A percentile compares a stretch with the other conserved stretches of the same genome.
These are phyloP conservation scores for Alviniconcha strummeri DNA, from an alignment of 2,888 invertebrate species.

Conservation along the genomic window DNA sequence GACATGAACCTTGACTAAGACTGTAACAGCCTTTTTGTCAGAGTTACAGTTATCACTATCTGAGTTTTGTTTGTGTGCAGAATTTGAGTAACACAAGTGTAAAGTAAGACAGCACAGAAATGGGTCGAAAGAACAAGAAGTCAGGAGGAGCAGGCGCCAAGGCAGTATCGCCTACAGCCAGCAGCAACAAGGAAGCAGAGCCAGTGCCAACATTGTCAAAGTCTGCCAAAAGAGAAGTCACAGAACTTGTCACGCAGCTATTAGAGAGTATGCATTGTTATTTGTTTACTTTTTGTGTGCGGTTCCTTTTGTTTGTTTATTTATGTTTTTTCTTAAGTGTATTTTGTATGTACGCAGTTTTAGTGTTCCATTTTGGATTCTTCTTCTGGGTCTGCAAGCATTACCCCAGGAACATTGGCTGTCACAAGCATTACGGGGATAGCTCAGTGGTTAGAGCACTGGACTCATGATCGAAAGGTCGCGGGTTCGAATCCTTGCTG, in stretches of 20 bases:
- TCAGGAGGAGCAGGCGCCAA: constrained; percentile 34
- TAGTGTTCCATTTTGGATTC: neutral
- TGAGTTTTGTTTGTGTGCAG: too few species aligned
- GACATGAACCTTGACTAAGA: too few species aligned
- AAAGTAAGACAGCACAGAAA: neutral
- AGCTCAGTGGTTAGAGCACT: too few species aligned
- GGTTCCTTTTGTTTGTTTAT: too few species aligned
- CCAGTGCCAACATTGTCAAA: constrained; percentile 49
- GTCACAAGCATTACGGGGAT: neutral
- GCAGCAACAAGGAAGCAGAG: constrained; percentile 7
- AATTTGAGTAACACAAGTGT: too few species aligned
- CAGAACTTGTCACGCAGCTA: constrained; percentile 60
- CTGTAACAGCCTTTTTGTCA: too few species aligned
- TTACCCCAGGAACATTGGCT: neutral
- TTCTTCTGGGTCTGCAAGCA: neutral
- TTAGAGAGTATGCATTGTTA: constrained; percentile 58
- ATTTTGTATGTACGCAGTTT: neutral
- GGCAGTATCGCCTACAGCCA: constrained; percentile 22
- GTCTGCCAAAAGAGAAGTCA: constrained; percentile 58
- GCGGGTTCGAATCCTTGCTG: too few species aligned
- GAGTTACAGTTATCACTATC: too few species aligned
- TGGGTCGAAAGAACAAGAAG: constrained; percentile 45
- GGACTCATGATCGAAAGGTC: too few species aligned
- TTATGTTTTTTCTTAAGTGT: neutral
- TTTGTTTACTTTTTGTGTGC: neutral